Conservation (phyloP, 2,888 invertebrate genomes). For the Mellilla xanthometata region DNA sequence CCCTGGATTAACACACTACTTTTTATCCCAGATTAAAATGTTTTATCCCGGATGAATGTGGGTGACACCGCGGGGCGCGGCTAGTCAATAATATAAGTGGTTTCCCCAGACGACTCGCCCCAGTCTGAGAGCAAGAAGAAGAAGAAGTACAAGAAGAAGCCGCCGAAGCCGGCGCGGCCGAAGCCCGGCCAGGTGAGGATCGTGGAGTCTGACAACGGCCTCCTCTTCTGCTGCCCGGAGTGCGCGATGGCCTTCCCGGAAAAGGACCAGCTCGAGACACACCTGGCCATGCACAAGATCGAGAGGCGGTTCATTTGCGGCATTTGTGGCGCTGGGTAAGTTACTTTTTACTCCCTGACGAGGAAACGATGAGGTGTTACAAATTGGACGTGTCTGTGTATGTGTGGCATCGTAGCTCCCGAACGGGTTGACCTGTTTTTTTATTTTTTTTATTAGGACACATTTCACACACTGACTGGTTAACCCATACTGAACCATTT, state of each 20-base stretch:
- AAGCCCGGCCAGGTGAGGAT: slow-evolving; percentile 81
- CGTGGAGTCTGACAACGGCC: slow-evolving; percentile 78
- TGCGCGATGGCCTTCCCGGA: slow-evolving; percentile 92
- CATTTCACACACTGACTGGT: too few relatives aligned
- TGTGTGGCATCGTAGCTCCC: too few relatives aligned
- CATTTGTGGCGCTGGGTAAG: slow-evolving; percentile 88
- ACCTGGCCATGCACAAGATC: slow-evolving; percentile 89
- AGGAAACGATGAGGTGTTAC: background rate
- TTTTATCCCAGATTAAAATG: too few relatives aligned
- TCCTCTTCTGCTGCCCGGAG: slow-evolving; percentile 90
- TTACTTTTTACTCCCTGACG: too few relatives aligned
- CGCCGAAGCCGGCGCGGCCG: slow-evolving; percentile 89
- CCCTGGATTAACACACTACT: too few relatives aligned
- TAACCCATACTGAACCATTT: too few relatives aligned
- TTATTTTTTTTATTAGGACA: too few relatives aligned
- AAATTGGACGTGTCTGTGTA: too few relatives aligned
- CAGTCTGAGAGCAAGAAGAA: slow-evolving; percentile 83
- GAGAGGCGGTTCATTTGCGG: slow-evolving; percentile 90
- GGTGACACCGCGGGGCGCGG: too few relatives aligned
- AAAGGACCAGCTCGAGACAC: slow-evolving; percentile 90
- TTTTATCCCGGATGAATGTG: too few relatives aligned
- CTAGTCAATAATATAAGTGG: slow-evolving; percentile 10
- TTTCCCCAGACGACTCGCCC: slow-evolving; percentile 54
- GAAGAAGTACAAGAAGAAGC: slow-evolving; percentile 91
- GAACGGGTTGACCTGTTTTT: too few relatives aligned